phyloP scores from a whole-genome alignment of 2,888 invertebrate species.

The Pandemis cinnamomeana region DNA sequence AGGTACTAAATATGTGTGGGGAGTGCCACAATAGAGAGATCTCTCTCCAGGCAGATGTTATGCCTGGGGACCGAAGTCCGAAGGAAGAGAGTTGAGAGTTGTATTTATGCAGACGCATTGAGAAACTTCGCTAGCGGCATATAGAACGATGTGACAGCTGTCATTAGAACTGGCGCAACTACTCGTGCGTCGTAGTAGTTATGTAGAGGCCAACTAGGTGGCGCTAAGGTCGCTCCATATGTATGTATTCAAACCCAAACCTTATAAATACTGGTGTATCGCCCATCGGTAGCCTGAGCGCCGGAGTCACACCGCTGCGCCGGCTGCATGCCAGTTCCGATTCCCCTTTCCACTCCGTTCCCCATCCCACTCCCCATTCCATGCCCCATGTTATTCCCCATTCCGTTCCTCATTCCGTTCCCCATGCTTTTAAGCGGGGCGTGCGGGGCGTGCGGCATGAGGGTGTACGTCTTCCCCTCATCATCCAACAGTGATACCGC shows the following conservation, averaged over 20 bases:
- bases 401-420: neutral
- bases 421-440: neutral
- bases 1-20: too few species aligned
- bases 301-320: constrained; percentile 48
- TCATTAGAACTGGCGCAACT: too few species aligned
- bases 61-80: too few species aligned
- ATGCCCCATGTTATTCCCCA: neutral
- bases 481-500: constrained; percentile 68
- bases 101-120: too few species aligned
- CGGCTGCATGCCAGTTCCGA: constrained; percentile 23
- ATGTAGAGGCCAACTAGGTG: too few species aligned
- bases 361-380: neutral
- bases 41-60: too few species aligned
- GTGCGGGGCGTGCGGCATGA: constrained; percentile 60
- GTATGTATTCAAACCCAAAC: constrained; percentile 46
- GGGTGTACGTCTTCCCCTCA: constrained; percentile 58
- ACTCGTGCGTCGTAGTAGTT: too few species aligned
- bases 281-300: constrained; percentile 55
- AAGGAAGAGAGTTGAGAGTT: too few species aligned
- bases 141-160: too few species aligned
- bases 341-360: neutral
- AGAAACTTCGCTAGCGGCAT: too few species aligned
- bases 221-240: too few species aligned
- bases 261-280: constrained; percentile 62
- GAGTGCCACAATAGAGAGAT: too few species aligned